These are phyloP conservation scores for Habrosyne pyritoides DNA, from an alignment of 2,888 invertebrate species.

Conservation along the genomic window DNA sequence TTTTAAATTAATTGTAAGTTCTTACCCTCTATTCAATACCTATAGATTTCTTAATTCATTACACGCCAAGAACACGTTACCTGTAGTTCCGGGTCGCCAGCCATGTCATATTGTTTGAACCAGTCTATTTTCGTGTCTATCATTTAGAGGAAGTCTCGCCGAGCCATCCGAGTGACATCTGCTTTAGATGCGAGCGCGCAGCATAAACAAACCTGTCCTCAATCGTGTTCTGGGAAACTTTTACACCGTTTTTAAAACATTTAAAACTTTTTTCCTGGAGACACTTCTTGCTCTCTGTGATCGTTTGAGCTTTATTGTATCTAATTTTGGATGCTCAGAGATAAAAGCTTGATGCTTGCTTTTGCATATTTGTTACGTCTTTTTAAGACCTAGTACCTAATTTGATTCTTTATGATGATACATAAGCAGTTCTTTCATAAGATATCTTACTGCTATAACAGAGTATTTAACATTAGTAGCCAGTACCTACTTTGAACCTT, in stretches of 20 bases:
- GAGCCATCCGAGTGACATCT: slow-evolving; percentile 69
- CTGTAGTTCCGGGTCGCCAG: background rate
- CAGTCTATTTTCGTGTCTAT: slow-evolving; percentile 54
- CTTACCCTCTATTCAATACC: too few species aligned
- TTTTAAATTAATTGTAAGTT: too few species aligned
- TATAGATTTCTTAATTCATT: too few species aligned
- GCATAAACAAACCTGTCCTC: slow-evolving; percentile 75
- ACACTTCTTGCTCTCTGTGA: slow-evolving; percentile 50
- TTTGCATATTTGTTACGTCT: slow-evolving; percentile 20
- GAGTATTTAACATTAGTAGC: background rate
- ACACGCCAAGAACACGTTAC: background rate
- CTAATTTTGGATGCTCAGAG: slow-evolving; percentile 38
- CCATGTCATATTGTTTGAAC: slow-evolving; percentile 5
- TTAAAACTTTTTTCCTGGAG: slow-evolving; percentile 66
- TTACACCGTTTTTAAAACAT: slow-evolving; percentile 65
- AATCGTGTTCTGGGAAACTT: slow-evolving; percentile 75
- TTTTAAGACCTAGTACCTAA: slow-evolving; percentile 19
- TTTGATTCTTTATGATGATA: slow-evolving; percentile 5
- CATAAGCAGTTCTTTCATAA: background rate
- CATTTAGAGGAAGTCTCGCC: slow-evolving; percentile 48
- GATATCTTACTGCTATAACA: background rate
- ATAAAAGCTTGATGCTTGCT: slow-evolving; percentile 16
- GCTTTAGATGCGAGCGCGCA: slow-evolving; percentile 53
- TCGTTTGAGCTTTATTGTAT: slow-evolving; percentile 47
- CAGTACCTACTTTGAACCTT: background rate